Conservation (phyloP, 2,888 invertebrate species). For the Lydus trimaculatus region DNA sequence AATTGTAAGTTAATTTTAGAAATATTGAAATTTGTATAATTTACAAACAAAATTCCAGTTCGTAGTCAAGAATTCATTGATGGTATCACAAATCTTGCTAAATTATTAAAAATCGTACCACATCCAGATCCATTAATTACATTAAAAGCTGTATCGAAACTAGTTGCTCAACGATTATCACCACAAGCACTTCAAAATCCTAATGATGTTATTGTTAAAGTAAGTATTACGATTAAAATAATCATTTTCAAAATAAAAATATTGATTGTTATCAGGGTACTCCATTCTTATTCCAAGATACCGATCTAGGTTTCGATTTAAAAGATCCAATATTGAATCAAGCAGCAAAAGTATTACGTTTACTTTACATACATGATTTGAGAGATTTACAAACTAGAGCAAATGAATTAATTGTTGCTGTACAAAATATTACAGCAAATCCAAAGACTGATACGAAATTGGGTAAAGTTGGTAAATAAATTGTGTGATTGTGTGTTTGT, state of each 20-base stretch:
- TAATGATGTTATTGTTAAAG: slow-evolving; percentile 61
- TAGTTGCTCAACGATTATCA: slow-evolving; percentile 68
- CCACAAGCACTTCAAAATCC: slow-evolving; percentile 67
- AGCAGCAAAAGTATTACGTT: slow-evolving; percentile 78
- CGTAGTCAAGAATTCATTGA: slow-evolving; percentile 81
- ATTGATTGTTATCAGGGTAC: slow-evolving; percentile 63
- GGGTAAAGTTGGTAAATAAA: slow-evolving; percentile 85
- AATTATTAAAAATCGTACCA: slow-evolving; percentile 78
- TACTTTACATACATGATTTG: slow-evolving; percentile 85
- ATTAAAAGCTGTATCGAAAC: slow-evolving; percentile 71
- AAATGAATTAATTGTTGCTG: slow-evolving; percentile 92
- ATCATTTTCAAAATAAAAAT: slow-evolving; percentile 10
- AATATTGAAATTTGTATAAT: slow-evolving; percentile 59
- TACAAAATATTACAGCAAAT: slow-evolving; percentile 93
- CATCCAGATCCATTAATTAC: slow-evolving; percentile 84
- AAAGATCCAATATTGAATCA: slow-evolving; percentile 72
- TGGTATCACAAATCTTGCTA: slow-evolving; percentile 82
- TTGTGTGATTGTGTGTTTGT: no score
- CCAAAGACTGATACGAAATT: slow-evolving; percentile 95
- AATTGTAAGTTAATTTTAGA: slow-evolving; percentile 72
- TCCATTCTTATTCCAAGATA: slow-evolving; percentile 73
- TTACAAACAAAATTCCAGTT: slow-evolving; percentile 69
- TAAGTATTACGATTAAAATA: slow-evolving; percentile 34
- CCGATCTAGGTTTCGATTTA: slow-evolving; percentile 71
- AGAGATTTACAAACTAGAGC: slow-evolving; percentile 90